phyloP scores from a whole-genome alignment of 1,140 invertebrate genomes.

The Aphelenchoides besseyi region DNA sequence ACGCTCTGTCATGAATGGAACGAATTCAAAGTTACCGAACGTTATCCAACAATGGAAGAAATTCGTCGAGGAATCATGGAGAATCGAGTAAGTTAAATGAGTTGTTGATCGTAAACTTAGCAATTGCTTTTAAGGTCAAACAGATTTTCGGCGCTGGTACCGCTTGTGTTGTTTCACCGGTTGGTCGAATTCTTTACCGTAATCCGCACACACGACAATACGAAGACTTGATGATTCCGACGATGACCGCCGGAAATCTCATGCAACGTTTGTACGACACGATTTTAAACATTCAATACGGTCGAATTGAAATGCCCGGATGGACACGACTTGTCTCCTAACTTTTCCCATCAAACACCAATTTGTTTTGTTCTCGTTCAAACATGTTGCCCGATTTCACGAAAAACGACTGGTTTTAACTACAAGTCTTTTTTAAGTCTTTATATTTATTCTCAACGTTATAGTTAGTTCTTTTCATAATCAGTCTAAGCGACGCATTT shows the following conservation, averaged over 20 bases:
- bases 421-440: not conserved
- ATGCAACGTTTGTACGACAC: slow-evolving; percentile 62
- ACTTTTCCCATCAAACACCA: not conserved
- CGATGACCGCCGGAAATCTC: slow-evolving; percentile 54
- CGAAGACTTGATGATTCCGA: slow-evolving; percentile 57
- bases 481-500: slow-evolving; percentile 7
- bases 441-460: no score
- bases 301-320: slow-evolving; percentile 48
- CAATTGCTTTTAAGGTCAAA: slow-evolving; percentile 34
- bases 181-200: slow-evolving; percentile 57
- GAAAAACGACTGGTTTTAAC: slow-evolving; percentile 3
- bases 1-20: slow-evolving; percentile 76
- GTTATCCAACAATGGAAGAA: slow-evolving; percentile 79
- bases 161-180: slow-evolving; percentile 61
- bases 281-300: slow-evolving; percentile 61
- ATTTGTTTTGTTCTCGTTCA: not conserved
- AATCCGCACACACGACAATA: slow-evolving; percentile 42
- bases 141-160: slow-evolving; percentile 62
- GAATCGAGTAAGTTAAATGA: slow-evolving; percentile 73
- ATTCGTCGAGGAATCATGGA: slow-evolving; percentile 73
- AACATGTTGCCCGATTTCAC: slow-evolving; percentile 2
- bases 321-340: slow-evolving; percentile 42
- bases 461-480: not conserved
- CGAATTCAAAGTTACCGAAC: slow-evolving; percentile 80
- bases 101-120: not conserved